phyloP scores from a whole-genome alignment of 2,113 vertebrate genomes.

The Pseudorasbora parva region DNA sequence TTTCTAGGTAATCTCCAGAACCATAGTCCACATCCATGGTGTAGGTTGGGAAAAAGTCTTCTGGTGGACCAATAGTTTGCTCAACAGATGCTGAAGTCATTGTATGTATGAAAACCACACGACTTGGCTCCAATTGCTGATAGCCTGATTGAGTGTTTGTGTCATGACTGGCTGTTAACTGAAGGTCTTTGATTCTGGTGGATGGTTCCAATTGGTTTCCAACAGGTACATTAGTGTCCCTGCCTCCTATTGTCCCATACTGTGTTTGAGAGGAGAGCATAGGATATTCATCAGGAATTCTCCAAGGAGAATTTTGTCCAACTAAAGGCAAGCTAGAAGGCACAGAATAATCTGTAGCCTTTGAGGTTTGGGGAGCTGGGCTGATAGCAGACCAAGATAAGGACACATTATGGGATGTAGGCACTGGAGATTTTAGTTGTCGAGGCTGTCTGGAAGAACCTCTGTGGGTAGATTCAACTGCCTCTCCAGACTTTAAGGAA shows the following conservation, averaged over 20 bases:
- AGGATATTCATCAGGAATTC: conserved; percentile 22
- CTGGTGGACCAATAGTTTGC: conserved; percentile 70
- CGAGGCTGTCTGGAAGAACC: conserved; percentile 50
- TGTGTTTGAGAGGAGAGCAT: conserved; percentile 49
- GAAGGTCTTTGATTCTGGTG: conserved; percentile 41
- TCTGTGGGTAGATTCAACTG: conserved; percentile 34
- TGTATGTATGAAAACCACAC: conserved; percentile 70
- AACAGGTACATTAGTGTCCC: conserved; percentile 19
- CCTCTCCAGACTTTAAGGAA: conserved; percentile 40
- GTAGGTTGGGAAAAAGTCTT: conserved; percentile 71
- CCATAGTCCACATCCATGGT: conserved; percentile 80
- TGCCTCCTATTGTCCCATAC: not conserved
- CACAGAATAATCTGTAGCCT: conserved; percentile 33
- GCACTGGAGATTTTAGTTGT: conserved; percentile 50
- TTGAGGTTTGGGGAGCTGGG: conserved; percentile 40
- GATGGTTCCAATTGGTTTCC: conserved; percentile 51
- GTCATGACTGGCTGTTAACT: conserved; percentile 56
- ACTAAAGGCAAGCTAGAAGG: conserved; percentile 30
- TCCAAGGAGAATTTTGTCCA: not conserved
- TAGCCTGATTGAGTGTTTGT: conserved; percentile 47
- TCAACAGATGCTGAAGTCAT: conserved; percentile 71
- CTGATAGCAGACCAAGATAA: conserved; percentile 36
- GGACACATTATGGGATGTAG: conserved; percentile 48
- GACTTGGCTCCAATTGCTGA: conserved; percentile 67
- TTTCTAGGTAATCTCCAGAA: conserved; percentile 86